Percentiles rank a stretch among this genome's conserved stretches.
phyloP scores from a whole-genome alignment of 2,113 vertebrate genomes.

The Campylorhamphus procurvoides region DNA sequence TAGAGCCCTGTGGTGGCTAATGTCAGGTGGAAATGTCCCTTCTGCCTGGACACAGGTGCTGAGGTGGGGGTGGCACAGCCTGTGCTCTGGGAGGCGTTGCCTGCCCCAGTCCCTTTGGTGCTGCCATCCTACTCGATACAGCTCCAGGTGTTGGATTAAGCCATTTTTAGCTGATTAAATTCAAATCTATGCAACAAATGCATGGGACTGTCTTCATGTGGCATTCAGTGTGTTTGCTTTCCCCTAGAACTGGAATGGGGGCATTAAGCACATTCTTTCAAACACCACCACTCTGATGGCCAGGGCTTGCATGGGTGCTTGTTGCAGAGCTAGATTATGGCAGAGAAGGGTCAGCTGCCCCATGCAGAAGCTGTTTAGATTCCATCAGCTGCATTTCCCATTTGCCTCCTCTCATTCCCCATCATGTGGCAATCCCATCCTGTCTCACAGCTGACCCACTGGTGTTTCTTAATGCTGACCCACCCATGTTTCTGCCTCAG shows the following conservation, averaged over 20 bases:
- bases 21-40: rapidly evolving
- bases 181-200: neutral
- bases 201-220: neutral
- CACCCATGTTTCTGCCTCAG: rapidly evolving
- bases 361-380: rapidly evolving
- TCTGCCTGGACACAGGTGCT: rapidly evolving
- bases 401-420: neutral
- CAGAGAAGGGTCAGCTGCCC: neutral
- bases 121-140: neutral
- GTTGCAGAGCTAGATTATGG: neutral
- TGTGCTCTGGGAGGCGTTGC: neutral
- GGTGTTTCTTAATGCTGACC: rapidly evolving
- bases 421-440: rapidly evolving
- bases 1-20: rapidly evolving
- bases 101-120: neutral
- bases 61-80: neutral
- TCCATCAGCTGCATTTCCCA: neutral
- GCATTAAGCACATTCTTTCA: neutral
- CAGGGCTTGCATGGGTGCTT: rapidly evolving
- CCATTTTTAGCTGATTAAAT: slow-evolving; percentile 14
- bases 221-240: neutral
- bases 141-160: slow-evolving; percentile 2
- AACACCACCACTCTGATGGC: neutral
- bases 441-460: rapidly evolving
- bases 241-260: neutral